A percentile compares a stretch with the other conserved stretches of the same genome.
Evolutionary conservation across 2,888 invertebrate species (phyloP).

Genomic region (Diplolepis rosae): DNA sequence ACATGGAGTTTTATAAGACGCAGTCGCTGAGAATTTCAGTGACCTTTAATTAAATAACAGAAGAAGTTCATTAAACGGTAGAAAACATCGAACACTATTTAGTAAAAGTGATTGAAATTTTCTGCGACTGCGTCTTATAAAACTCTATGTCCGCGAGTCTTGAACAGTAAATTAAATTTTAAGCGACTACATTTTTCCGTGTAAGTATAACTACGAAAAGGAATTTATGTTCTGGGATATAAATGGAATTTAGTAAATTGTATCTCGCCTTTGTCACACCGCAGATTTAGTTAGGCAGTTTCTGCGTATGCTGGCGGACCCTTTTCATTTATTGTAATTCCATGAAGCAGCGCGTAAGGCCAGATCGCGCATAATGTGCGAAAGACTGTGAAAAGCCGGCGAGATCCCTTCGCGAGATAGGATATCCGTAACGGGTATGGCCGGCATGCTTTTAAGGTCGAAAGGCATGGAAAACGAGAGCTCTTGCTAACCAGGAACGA

Average conservation of each 20-base stretch:
- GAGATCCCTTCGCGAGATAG: slow-evolving; percentile 67
- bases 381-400: slow-evolving; percentile 52
- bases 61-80: no score
- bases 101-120: no score
- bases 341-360: slow-evolving; percentile 25
- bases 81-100: no score
- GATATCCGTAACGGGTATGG: slow-evolving; percentile 62
- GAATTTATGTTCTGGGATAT: not conserved
- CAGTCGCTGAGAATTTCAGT: no score
- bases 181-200: no score
- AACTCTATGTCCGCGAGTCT: no score
- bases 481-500: not conserved
- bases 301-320: slow-evolving; percentile 20
- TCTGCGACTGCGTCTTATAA: no score
- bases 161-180: no score
- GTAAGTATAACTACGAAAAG: not conserved
- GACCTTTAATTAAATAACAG: no score
- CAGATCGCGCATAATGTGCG: slow-evolving; percentile 47
- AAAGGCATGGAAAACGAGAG: slow-evolving; percentile 51
- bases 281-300: not conserved
- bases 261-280: not conserved
- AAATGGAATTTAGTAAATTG: not conserved
- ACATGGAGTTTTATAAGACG: no score
- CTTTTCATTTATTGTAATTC: slow-evolving; percentile 20
- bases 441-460: slow-evolving; percentile 64